phyloP scores from a whole-genome alignment of 2,888 invertebrate species.

The Arge pagana region DNA sequence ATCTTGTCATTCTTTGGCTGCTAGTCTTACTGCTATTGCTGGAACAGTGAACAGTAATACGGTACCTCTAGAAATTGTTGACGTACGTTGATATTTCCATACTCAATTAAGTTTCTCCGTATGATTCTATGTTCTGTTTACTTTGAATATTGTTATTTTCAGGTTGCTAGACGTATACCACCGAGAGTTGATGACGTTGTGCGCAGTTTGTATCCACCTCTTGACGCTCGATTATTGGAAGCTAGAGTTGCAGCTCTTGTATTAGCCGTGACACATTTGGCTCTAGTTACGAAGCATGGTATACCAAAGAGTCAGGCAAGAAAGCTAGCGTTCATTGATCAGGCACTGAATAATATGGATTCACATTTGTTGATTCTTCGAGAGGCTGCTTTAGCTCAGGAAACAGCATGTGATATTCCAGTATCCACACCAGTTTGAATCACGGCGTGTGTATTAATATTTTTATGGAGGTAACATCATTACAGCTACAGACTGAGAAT shows the following conservation, averaged over 20 bases:
- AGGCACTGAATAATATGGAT: conserved; percentile 69
- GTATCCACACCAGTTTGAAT: conserved; percentile 53
- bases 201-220: conserved; percentile 71
- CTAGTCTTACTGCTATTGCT: conserved; percentile 70
- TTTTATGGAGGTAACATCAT: too few species aligned
- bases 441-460: too few species aligned
- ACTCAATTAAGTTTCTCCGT: too few species aligned
- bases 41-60: conserved; percentile 53
- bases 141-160: conserved; percentile 25
- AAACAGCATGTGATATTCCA: conserved; percentile 57
- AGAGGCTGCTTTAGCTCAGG: conserved; percentile 62
- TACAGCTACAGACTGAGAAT: too few species aligned
- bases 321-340: conserved; percentile 65
- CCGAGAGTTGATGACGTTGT: conserved; percentile 74
- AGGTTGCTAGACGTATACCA: conserved; percentile 69
- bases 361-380: conserved; percentile 62
- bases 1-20: conserved; percentile 71
- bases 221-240: conserved; percentile 71
- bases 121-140: background rate
- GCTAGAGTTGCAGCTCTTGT: conserved; percentile 70
- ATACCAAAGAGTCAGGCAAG: conserved; percentile 58
- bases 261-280: conserved; percentile 70
- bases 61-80: conserved; percentile 60
- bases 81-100: conserved; percentile 47
- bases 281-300: conserved; percentile 67